Evolutionary conservation across 1,140 invertebrate species (phyloP).

Genomic region (Pseudomyrmex concolor): DNA sequence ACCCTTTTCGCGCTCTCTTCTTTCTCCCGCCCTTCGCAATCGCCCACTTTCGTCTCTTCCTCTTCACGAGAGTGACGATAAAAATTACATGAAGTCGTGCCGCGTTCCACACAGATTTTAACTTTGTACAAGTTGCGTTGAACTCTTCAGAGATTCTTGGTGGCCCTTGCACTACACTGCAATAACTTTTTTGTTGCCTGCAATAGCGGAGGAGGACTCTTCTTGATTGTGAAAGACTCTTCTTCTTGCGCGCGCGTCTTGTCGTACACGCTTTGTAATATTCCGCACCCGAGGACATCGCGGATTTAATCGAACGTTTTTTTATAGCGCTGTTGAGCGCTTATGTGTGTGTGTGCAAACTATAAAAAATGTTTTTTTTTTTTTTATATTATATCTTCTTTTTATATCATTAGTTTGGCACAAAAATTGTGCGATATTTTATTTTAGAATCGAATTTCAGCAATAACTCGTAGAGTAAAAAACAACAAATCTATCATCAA

Average conservation of each 20-base stretch:
- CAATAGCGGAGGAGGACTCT: conserved; percentile 3
- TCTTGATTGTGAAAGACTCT: conserved; percentile 48
- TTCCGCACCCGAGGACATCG: neutral
- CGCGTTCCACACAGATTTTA: conserved; percentile 20
- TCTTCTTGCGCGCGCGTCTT: conserved; percentile 25
- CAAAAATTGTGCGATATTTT: neutral
- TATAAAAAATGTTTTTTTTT: too few relatives aligned
- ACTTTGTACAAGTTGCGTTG: conserved; percentile 3
- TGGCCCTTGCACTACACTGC: neutral
- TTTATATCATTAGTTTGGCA: neutral
- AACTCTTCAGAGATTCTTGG: neutral
- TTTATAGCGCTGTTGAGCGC: too few relatives aligned
- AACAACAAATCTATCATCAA: conserved; percentile 25
- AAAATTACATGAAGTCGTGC: conserved; percentile 29
- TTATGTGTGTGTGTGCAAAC: too few relatives aligned
- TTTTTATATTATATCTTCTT: too few relatives aligned
- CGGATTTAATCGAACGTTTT: conserved; percentile 8
- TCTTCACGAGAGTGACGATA: neutral
- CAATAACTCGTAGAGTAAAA: neutral
- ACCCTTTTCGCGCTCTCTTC: neutral
- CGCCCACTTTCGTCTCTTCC: neutral
- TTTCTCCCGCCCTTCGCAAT: conserved; percentile 1
- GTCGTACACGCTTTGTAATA: conserved; percentile 18
- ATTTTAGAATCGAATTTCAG: neutral
- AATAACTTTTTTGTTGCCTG: conserved; percentile 50